Base-by-base conservation (phyloP, 2,888 invertebrate genomes). In the Synergus laeviventris region DNA sequence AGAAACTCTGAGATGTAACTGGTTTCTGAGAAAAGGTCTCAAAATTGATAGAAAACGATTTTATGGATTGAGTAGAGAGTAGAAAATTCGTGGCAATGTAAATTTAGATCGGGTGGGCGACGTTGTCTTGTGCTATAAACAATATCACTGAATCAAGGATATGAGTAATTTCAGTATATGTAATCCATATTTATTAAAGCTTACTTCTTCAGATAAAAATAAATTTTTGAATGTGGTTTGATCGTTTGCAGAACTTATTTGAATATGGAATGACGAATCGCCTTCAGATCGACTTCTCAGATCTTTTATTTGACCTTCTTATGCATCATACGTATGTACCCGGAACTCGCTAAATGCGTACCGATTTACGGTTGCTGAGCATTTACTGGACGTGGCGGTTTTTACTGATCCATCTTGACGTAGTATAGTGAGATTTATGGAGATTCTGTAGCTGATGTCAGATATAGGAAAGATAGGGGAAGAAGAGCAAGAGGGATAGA, bases 361-460 rank as follows among this genome's bases (percentile, higher is more conserved):
- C 80, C 80, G 80, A 80, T 78, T 79, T 77, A 73, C 74, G 61
- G 78, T 74, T 66, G 73, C 45, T 60, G 74, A 74, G 36, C 75
- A 66, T 74, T 64, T 77, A 62, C 84, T 80, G 87, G 85, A 89
- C 88, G 86, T 88, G 88, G 87, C 89, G 87, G 87, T 88, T 88
- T 86, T 86, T 84, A 83, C 85, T 89, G 90, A 90, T 90, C 90
- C 90, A 88, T 90, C 89, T 88, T 85, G 86, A 88, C 89, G 88
- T 88, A 88, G 66, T 70, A 89, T 87, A 89, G 87, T 87, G 87
- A 90, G 90, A 91, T 91, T 90, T 90, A 91, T 91, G 90, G 87
- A 89, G 87, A 87, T 84, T 84, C 82, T 79, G 83, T 80, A 80
- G 82, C 80, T 81, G 77, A 76, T 56, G 76, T 77, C 78, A 74